These are phyloP conservation scores for Rhorus exstirpatorius DNA, from an alignment of 2,888 invertebrate species.

Conservation along the genomic window DNA sequence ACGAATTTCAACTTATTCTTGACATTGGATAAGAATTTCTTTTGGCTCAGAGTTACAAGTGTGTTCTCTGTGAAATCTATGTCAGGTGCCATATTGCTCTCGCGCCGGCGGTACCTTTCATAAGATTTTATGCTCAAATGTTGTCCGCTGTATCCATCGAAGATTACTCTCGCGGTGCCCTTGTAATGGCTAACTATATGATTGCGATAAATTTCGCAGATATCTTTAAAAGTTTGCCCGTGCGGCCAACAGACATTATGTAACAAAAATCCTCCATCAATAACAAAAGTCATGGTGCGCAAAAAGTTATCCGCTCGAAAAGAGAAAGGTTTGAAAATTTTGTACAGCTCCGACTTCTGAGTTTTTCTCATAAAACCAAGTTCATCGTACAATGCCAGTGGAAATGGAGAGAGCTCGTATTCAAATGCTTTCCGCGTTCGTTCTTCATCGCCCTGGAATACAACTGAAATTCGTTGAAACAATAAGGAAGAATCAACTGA, in stretches of 20 bases:
- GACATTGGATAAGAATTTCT: conserved; percentile 69
- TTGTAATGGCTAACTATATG: conserved; percentile 48
- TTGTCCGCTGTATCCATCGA: conserved; percentile 70
- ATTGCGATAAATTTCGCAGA: conserved; percentile 49
- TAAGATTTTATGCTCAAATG: conserved; percentile 65
- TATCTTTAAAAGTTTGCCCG: conserved; percentile 52
- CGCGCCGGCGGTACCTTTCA: conserved; percentile 64
- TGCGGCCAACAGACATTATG: conserved; percentile 65
- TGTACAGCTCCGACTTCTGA: conserved; percentile 64
- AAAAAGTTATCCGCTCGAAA: neutral
- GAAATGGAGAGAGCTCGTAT: conserved; percentile 73
- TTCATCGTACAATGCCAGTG: conserved; percentile 69
- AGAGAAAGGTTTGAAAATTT: conserved; percentile 32
- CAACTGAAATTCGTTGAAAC: conserved; percentile 73
- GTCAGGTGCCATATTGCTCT: conserved; percentile 61
- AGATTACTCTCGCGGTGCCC: conserved; percentile 64
- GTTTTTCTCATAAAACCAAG: conserved; percentile 68
- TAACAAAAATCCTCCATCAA: conserved; percentile 71
- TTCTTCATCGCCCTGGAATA: conserved; percentile 68
- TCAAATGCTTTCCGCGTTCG: conserved; percentile 59
- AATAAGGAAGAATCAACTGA: conserved; percentile 70
- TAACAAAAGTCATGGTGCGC: conserved; percentile 46
- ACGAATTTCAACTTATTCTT: conserved; percentile 70
- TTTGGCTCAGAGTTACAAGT: conserved; percentile 61
- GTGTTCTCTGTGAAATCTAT: conserved; percentile 63